Base-by-base conservation (phyloP, 2,797 vertebrate genomes). In the Harpagifer antarcticus region DNA sequence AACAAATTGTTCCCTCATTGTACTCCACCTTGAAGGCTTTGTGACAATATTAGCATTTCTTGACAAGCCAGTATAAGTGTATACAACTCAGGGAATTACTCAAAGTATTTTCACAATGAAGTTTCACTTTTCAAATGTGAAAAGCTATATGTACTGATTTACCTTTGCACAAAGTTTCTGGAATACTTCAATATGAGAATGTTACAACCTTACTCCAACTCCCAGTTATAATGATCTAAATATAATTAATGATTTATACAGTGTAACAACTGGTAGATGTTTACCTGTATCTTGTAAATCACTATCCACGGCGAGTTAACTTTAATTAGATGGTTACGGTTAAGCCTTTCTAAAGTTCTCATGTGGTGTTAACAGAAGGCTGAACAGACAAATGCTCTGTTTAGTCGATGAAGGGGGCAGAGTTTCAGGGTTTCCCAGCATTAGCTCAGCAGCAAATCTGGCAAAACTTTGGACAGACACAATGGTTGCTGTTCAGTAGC, bases 401-500 rank as follows among this genome's bases (percentile, higher is more conserved):
- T 83, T 76, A 67, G 82, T 86, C 82, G 83, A 74, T 49, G 66
- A 55, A 84, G 40, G 48, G 78, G 76, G 75, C 78, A 84, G 79
- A 76, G 84, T 71, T 86, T 83, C 68, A 79, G 77, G 60, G 70
- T 83, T 90, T 91, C 83, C 75, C 86, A 90, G 85, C 76, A 75
- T 87, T 79, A 88, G 82, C 68, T 85, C 78, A 82, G 71, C 71
- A 79, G 66, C 69, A 85, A 79, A 79, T 72, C 77, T 87, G 81
- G 82, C 73, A 83, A 79, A 87, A 50, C 63, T 82, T 76, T 65
- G 58, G 66, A 80, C 59, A 58, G 63, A 88, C 72, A 85, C 89
- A 89, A 83, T 59, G 76, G 86, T 74, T 89, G 86, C 91, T 93
- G 92, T 94, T 92, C 91, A 90, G 78, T 14, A 84, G 74, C 48